A percentile compares a stretch with the other conserved stretches of the same genome.
phyloP scores from a whole-genome alignment of 2,888 invertebrate species.

The Amitus sp. region DNA sequence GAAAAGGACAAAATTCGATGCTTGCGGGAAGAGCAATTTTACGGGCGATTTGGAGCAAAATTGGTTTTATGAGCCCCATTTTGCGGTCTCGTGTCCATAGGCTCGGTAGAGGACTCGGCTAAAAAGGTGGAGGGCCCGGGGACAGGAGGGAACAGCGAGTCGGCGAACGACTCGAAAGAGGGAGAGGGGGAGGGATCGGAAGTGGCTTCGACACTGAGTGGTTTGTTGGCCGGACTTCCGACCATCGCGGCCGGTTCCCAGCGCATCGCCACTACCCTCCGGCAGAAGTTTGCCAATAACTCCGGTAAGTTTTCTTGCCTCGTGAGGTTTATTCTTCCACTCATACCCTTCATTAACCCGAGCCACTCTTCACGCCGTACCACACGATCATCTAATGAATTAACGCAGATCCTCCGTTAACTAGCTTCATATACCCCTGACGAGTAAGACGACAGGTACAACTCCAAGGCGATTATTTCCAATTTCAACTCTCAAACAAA shows the following conservation, averaged over 20 bases:
- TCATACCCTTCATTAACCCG: neutral
- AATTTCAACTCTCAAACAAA: too few relatives aligned
- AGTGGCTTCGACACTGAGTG: conserved; percentile 60
- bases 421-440: conserved; percentile 1
- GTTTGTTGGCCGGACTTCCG: conserved; percentile 62
- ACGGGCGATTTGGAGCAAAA: too few relatives aligned
- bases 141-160: conserved; percentile 60
- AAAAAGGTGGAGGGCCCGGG: conserved; percentile 66
- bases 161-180: conserved; percentile 61
- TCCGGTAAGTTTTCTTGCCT: conserved; percentile 56
- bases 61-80: too few relatives aligned
- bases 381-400: conserved; percentile 25
- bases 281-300: conserved; percentile 60
- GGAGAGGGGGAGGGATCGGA: conserved; percentile 52
- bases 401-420: conserved; percentile 9
- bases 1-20: too few relatives aligned
- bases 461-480: too few relatives aligned
- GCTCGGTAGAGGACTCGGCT: conserved; percentile 60
- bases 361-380: neutral
- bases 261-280: conserved; percentile 62
- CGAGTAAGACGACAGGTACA: neutral
- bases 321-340: conserved; percentile 3
- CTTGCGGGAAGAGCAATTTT: neutral
- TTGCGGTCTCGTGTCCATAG: conserved; percentile 38
- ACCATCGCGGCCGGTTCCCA: conserved; percentile 63